Evolutionary conservation across 2,113 vertebrate genomes (phyloP), one percentile per base, ranked within the genome.

Genomic region (Argyrosomus japonicus): DNA sequence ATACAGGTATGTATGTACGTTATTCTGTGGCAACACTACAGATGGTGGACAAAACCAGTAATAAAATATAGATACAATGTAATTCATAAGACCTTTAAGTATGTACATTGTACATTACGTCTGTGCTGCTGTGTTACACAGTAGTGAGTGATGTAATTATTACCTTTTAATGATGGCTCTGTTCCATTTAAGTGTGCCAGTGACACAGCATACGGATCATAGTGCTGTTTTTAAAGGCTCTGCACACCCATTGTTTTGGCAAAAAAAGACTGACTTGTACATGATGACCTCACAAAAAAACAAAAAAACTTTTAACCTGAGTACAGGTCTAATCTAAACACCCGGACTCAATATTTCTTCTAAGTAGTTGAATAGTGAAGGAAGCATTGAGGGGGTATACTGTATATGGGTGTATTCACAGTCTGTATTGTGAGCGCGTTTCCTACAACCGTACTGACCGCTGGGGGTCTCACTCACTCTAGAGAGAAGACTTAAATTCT

Each of bases 401-500:
- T 5, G 29, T 29, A 27, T 43, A 23, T 32, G 51, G 58, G 67
- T 27, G 67, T 23, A 5, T n/a, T 61, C 40, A 21, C 5, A 1
- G 10, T 40, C 19, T 54, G 72, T 25, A 27, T 61, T 36, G 3
- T 40, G 54, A 73, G 25, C 12, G 23, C 14, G 13, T 50, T 8
- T 71, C 19, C 7, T 19, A 74, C 12, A 17, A 13, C 25, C 74
- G 18, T 5, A 56, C 18, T 64, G 67, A 25, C 91, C 88, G 48
- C 93, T 89, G 27, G 91, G 79, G 83, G 89, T 92, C 90, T 91
- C 88, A 47, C 87, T 86, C 36, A 8, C 21, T 9, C 15, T 0
- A 21, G 25, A 12, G 29, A 29, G 1, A 27, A 17, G 11, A 18
- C 18, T 36, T 54, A 1, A 18, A 21, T 0, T 40, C 32, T 1